Conservation (phyloP, 1,140 invertebrate genomes). For the Eumeta japonica region DNA sequence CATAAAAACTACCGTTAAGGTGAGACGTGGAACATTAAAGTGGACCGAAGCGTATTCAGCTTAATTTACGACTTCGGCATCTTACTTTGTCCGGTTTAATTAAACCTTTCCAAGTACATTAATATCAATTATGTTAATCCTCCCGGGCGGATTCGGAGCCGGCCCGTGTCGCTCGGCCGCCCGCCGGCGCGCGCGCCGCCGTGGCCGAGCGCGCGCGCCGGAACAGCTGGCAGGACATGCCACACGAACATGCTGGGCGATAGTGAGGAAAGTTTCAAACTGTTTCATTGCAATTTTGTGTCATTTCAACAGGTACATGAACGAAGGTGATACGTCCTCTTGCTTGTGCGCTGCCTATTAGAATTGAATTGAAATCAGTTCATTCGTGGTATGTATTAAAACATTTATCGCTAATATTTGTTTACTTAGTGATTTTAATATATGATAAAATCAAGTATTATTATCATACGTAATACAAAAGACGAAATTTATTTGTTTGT, state of each 20-base stretch:
- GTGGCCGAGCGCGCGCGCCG: neutral
- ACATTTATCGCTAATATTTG: too few relatives aligned
- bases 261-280: neutral
- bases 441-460: too few relatives aligned
- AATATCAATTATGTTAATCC: conserved; percentile 29
- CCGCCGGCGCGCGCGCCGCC: neutral
- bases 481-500: too few relatives aligned
- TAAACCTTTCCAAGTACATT: conserved; percentile 23
- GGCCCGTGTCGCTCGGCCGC: conserved; percentile 5
- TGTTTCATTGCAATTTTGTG: neutral
- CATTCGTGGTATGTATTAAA: too few relatives aligned
- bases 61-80: conserved; percentile 16
- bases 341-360: too few relatives aligned
- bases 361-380: too few relatives aligned
- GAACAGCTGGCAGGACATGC: neutral
- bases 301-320: too few relatives aligned
- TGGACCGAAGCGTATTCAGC: conserved; percentile 5
- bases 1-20: too few relatives aligned
- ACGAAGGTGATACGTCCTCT: too few relatives aligned
- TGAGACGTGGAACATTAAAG: neutral
- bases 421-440: too few relatives aligned
- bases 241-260: too few relatives aligned
- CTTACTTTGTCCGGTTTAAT: conserved; percentile 19
- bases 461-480: too few relatives aligned
- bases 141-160: conserved; percentile 15